A percentile compares a stretch with the other conserved stretches of the same genome.
Evolutionary conservation across 1,140 invertebrate species (phyloP).

Genomic region (Plodia interpunctella): DNA sequence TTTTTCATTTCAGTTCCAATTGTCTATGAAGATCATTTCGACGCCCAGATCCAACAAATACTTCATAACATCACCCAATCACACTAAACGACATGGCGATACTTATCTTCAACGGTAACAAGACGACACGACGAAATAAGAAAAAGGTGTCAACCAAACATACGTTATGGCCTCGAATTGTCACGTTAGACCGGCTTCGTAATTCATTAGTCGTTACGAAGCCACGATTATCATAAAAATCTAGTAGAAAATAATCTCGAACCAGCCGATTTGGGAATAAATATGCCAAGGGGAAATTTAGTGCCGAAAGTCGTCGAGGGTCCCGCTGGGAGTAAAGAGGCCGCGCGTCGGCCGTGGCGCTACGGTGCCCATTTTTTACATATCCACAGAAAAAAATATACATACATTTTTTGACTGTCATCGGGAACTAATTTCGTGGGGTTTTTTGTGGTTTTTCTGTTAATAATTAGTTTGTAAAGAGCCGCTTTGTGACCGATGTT

Average conservation of each 20-base stretch:
- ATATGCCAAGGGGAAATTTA: conserved; percentile 69
- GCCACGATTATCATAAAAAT: conserved; percentile 66
- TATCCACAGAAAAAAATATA: conserved; percentile 37
- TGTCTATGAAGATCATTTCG: too few species aligned
- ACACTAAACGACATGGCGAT: conserved; percentile 7
- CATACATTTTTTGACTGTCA: conserved; percentile 70
- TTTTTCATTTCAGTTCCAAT: too few species aligned
- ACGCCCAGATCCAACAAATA: background rate
- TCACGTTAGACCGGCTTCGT: conserved; percentile 18
- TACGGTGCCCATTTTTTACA: conserved; percentile 43
- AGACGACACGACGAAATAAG: conserved; percentile 9
- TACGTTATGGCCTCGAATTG: conserved; percentile 7
- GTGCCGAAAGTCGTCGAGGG: conserved; percentile 40
- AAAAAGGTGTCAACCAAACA: conserved; percentile 8
- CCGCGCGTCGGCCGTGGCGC: conserved; percentile 61
- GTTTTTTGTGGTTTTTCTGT: conserved; percentile 63
- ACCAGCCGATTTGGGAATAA: conserved; percentile 51
- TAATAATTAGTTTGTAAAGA: conserved; percentile 55
- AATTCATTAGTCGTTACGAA: conserved; percentile 68
- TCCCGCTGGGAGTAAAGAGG: conserved; percentile 56
- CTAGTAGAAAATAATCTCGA: conserved; percentile 72
- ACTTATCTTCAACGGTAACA: conserved; percentile 10
- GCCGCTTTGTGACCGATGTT: conserved; percentile 23
- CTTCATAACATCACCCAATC: conserved; percentile 1
- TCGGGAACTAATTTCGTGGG: conserved; percentile 71